Base-by-base conservation (phyloP, 2,113 vertebrate genomes). In the Hippoglossus stenolepis region DNA sequence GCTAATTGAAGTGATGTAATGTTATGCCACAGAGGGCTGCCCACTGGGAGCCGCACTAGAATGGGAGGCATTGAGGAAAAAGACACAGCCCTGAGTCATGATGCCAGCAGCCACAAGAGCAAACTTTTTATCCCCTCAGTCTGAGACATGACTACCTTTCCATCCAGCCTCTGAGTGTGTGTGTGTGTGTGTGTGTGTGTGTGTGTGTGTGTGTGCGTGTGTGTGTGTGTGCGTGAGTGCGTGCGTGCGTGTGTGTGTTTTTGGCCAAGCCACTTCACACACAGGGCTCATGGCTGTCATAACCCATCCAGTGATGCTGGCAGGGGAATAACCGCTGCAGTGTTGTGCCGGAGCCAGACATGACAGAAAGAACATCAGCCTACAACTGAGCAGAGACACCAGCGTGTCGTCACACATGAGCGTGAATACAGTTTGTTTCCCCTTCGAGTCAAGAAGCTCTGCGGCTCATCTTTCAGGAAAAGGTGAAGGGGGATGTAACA, bases 1-100 rank as follows among this genome's bases (percentile, higher is more conserved):
- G 21, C 86, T 91, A 90, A 87, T 85, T 86, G 87, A 86, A 88
- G 86, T 93, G 91, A 94, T 91, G 93, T 93, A 90, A 93, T 90
- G 85, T 90, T 85, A 84, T 83, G 90, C 89, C 80, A 76, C 82
- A 70, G 90, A 88, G 75, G 65, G 67, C 79, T 75, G 85, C 78
- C 84, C 60, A 68, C 70, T 75, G 83, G 82, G 77, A 90, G 77
- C 65, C 9, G 26, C 51, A 65, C 82, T 75, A 91, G 78, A 90
- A 90, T 85, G 74, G 82, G 85, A 92, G 82, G 76, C 85, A 83
- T 84, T 87, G 85, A 90, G 77, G 72, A 78, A 79, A 84, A 82
- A 86, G 84, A 89, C 88, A 88, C 87, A 77, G 81, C 69, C 77
- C 69, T 67, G 82, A 86, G 80, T 78, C 79, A 76, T 24, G 73